A percentile compares a stretch with the other conserved stretches of the same genome.
These are phyloP conservation scores for Aulostomus chinensis DNA, from an alignment of 2,797 vertebrate genomes.

Conservation along the genomic window DNA sequence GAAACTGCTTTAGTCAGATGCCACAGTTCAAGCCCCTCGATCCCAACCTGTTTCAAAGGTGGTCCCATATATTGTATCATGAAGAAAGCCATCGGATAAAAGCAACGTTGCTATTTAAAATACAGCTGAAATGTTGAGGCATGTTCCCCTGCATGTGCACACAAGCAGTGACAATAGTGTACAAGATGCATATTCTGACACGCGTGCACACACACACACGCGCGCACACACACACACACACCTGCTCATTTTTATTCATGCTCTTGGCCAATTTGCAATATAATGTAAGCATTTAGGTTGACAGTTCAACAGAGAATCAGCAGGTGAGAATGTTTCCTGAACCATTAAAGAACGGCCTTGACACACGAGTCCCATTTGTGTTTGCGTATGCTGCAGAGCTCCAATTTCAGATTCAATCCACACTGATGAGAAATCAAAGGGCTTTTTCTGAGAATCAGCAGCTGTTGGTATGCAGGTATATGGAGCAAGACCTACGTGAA, in stretches of 20 bases:
- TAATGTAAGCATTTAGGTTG: conserved; percentile 10
- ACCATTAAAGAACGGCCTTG: conserved; percentile 10
- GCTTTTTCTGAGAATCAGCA: conserved; percentile 21
- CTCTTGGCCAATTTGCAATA: neutral
- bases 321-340: conserved; percentile 9
- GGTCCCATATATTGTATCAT: conserved; percentile 1
- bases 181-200: conserved; percentile 12
- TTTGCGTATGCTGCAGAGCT: conserved; percentile 38
- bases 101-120: neutral
- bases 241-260: neutral
- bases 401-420: conserved; percentile 25
- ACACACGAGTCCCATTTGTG: conserved; percentile 35
- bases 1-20: conserved; percentile 6
- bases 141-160: conserved; percentile 7
- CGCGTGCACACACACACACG: neutral
- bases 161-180: conserved; percentile 1
- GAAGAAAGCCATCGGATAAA: conserved; percentile 7
- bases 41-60: conserved; percentile 3
- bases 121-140: conserved; percentile 5
- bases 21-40: conserved; percentile 9
- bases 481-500: conserved; percentile 29
- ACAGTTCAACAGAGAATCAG: conserved; percentile 14
- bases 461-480: conserved; percentile 23
- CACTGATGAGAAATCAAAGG: conserved; percentile 21
- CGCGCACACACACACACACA: neutral